These are phyloP conservation scores for Nemoura dubitans DNA, from an alignment of 2,888 invertebrate species.

Conservation along the genomic window DNA sequence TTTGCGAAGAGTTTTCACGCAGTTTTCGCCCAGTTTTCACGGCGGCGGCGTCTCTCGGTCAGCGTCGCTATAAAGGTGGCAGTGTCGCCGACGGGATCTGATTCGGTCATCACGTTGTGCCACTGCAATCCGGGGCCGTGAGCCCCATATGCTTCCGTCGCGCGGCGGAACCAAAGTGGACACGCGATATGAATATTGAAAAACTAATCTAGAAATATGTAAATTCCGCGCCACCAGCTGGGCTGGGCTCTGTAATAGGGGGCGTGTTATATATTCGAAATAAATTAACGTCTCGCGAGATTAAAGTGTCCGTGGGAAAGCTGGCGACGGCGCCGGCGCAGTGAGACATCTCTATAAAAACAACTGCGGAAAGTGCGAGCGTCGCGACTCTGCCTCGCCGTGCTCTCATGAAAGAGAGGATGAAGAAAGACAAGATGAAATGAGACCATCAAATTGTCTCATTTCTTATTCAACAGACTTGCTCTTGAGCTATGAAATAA, in stretches of 20 bases:
- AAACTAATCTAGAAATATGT: slow-evolving; percentile 32
- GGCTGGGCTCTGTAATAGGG: not conserved
- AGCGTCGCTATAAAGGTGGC: too few relatives aligned
- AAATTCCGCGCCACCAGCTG: slow-evolving; percentile 2
- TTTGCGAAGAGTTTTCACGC: not conserved
- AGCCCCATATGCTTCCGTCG: too few relatives aligned
- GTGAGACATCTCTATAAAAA: not conserved
- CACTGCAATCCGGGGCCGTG: not conserved
- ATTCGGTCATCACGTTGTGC: not conserved
- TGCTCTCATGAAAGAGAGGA: not conserved
- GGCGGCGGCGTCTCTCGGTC: not conserved
- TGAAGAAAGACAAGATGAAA: slow-evolving; percentile 38
- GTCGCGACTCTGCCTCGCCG: not conserved
- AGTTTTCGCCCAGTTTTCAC: not conserved
- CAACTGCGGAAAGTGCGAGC: slow-evolving; percentile 3
- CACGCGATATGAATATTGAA: slow-evolving; percentile 38
- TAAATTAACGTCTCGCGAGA: slow-evolving; percentile 32
- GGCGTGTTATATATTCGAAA: slow-evolving; percentile 28
- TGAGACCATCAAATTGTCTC: slow-evolving; percentile 36
- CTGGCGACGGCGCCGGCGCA: not conserved
- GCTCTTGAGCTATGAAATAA: slow-evolving; percentile 35
- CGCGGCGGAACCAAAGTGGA: not conserved
- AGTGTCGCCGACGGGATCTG: not conserved
- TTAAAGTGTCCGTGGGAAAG: not conserved
- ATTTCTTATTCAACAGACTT: slow-evolving; percentile 36